These are phyloP conservation scores for Tauraco erythrolophus DNA, from an alignment of 2,113 vertebrate genomes.

Conservation along the genomic window DNA sequence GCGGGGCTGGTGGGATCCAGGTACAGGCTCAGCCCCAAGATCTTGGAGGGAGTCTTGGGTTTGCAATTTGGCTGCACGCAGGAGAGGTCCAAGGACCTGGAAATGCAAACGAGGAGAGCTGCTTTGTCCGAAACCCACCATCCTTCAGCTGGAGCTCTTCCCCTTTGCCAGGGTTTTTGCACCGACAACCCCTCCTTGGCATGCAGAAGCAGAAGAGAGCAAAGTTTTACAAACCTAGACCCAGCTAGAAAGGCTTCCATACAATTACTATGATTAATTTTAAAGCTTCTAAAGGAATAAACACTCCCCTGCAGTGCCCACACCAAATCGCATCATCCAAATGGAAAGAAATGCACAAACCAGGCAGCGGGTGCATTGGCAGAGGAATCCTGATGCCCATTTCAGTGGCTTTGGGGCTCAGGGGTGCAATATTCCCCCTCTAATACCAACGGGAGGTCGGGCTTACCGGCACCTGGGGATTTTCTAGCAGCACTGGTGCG, in stretches of 20 bases:
- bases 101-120: neutral
- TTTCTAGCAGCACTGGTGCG: neutral
- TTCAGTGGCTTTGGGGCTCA: neutral
- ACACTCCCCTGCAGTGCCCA: neutral
- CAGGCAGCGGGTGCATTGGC: neutral
- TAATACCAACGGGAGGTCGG: neutral
- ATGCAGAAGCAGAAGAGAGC: neutral
- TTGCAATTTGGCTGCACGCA: neutral
- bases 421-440: neutral
- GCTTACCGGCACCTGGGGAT: neutral
- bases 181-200: neutral
- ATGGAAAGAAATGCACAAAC: fast-evolving
- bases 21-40: neutral
- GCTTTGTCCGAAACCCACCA: neutral
- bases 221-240: neutral
- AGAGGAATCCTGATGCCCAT: neutral
- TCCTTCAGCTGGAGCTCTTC: neutral
- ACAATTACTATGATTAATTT: neutral
- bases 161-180: neutral
- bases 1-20: neutral
- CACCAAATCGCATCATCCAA: neutral
- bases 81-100: neutral
- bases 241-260: neutral
- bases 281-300: slow-evolving; percentile 2
- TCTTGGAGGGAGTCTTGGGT: neutral